Evolutionary conservation across 1,140 invertebrate genomes (phyloP).

Genomic region (Procambarus clarkii): DNA sequence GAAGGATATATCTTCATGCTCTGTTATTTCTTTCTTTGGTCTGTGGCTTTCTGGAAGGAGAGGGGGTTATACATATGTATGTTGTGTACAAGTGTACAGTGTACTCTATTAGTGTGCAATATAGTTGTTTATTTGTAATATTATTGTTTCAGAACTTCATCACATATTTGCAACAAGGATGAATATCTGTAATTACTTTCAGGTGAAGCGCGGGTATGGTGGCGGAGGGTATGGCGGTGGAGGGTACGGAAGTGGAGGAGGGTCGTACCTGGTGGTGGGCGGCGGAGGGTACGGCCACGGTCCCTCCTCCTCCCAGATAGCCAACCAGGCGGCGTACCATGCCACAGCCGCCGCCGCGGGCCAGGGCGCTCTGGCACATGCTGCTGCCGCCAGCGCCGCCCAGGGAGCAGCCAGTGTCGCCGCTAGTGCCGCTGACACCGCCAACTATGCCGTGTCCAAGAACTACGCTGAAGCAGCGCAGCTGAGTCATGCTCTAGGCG

Average conservation of each 20-base stretch:
- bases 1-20: too few relatives aligned
- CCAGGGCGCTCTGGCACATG: not conserved
- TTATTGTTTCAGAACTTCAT: too few relatives aligned
- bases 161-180: too few relatives aligned
- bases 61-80: too few relatives aligned
- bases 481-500: not conserved
- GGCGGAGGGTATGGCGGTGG: not conserved
- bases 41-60: too few relatives aligned
- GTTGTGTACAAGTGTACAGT: too few relatives aligned
- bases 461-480: conserved; percentile 4
- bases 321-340: conserved; percentile 15
- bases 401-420: not conserved
- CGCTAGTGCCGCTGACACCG: not conserved
- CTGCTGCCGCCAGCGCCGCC: not conserved
- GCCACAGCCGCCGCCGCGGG: conserved; percentile 11
- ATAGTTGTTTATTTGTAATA: too few relatives aligned
- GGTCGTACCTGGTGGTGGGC: not conserved
- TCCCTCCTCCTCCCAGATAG: conserved; percentile 14
- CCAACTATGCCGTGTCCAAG: not conserved
- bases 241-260: not conserved
- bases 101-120: too few relatives aligned
- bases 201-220: conserved; percentile 2
- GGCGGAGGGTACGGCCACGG: not conserved
- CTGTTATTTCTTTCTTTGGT: too few relatives aligned
- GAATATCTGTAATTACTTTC: not conserved